Evolutionary conservation across 2,888 invertebrate species (phyloP), one percentile per base, ranked within the genome.

Genomic region (Oxystoma pomonae): DNA sequence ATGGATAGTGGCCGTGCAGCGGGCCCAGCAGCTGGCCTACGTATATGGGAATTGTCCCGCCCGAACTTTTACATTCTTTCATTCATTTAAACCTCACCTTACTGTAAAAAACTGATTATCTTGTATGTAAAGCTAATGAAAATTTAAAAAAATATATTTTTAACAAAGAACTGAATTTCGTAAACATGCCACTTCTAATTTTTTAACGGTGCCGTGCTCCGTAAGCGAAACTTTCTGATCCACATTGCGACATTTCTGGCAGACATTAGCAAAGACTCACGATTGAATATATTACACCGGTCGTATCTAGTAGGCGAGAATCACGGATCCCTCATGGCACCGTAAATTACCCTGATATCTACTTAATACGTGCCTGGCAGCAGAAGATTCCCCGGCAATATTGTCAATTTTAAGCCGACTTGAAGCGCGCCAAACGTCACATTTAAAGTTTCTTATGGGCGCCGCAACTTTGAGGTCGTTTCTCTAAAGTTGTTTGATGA

Each of bases 191-290:
- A n/a, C n/a, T n/a, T n/a, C n/a, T n/a, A n/a, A n/a, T n/a, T n/a
- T n/a, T n/a, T n/a, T n/a, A n/a, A n/a, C n/a, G n/a, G n/a, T 74
- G 74, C 74, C 71, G 74, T 71, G 73, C 72, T 68, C 72, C 63
- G 71, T 72, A 71, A 73, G 76, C 76, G 76, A 77, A 77, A 75
- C 73, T 70, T 66, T 69, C 70, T 70, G 71, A 72, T 72, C 74
- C 70, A 69, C 73, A 70, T 72, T 75, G 77, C 76, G 78, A 77
- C 79, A 78, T 77, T 79, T 76, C 76, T 74, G 75, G 73, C 75
- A 78, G 78, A 79, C 78, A 79, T 78, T 78, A 78, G 74, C 72
- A 72, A n/a, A 76, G 79, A 78, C 78, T 79, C 78, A 78, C 76
- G 77, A 78, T 73, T 74, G 79, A 79, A 80, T 80, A 79, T 80